Conservation (phyloP, 1,140 invertebrate genomes). For the Tenebrio molitor region DNA sequence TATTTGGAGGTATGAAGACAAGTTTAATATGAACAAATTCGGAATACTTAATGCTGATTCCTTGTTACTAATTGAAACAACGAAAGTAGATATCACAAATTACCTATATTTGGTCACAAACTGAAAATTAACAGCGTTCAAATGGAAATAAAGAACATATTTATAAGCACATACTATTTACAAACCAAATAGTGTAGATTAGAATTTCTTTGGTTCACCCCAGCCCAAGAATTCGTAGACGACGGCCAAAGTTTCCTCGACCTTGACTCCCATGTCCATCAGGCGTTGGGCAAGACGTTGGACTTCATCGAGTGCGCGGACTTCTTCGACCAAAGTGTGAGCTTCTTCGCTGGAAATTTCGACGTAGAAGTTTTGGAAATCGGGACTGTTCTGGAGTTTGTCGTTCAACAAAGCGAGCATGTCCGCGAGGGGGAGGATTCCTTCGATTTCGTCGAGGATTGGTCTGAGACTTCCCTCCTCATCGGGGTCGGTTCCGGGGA, state of each 20-base stretch:
- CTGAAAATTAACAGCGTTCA: too few relatives aligned
- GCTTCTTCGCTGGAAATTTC: slow-evolving; percentile 49
- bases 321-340: slow-evolving; percentile 47
- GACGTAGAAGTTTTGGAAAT: slow-evolving; percentile 50
- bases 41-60: too few relatives aligned
- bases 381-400: slow-evolving; percentile 50
- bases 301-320: slow-evolving; percentile 47
- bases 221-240: slow-evolving; percentile 52
- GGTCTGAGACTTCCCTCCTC: slow-evolving; percentile 22
- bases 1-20: too few relatives aligned
- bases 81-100: too few relatives aligned
- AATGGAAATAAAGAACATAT: too few relatives aligned
- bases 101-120: too few relatives aligned
- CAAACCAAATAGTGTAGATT: neutral
- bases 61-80: too few relatives aligned
- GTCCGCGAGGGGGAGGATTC: slow-evolving; percentile 23
- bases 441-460: slow-evolving; percentile 49
- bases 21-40: too few relatives aligned
- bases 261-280: slow-evolving; percentile 40
- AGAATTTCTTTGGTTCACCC: slow-evolving; percentile 12
- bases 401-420: slow-evolving; percentile 44
- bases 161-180: too few relatives aligned
- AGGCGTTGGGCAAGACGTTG: slow-evolving; percentile 44
- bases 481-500: neutral
- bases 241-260: slow-evolving; percentile 39